phyloP scores from a whole-genome alignment of 2,797 vertebrate species.

The Corythornis leucogaster region DNA sequence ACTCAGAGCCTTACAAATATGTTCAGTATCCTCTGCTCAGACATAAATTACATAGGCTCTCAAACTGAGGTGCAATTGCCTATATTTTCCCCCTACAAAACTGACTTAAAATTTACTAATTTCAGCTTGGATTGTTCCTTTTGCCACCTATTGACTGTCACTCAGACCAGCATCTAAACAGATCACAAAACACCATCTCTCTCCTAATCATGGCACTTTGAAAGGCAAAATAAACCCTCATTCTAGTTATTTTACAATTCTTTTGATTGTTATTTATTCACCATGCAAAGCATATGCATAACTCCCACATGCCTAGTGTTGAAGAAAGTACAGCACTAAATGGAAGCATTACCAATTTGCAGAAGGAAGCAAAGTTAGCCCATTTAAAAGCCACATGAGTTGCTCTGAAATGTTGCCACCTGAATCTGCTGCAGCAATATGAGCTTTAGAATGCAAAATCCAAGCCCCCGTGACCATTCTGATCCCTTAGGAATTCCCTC shows the following conservation, averaged over 20 bases:
- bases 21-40: not conserved
- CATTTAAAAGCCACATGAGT: not conserved
- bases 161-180: slow-evolving; percentile 38
- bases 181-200: not conserved
- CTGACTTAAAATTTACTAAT: slow-evolving; percentile 3
- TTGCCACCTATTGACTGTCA: slow-evolving; percentile 15
- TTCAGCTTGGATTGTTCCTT: not conserved
- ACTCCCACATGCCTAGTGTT: not conserved
- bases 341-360: not conserved
- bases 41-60: not conserved
- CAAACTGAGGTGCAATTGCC: not conserved
- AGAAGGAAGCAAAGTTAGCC: not conserved
- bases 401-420: not conserved
- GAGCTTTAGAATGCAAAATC: not conserved
- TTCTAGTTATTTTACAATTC: slow-evolving; percentile 17
- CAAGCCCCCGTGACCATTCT: not conserved
- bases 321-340: not conserved
- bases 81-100: not conserved
- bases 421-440: not conserved
- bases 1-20: not conserved
- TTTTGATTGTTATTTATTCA: slow-evolving; percentile 31
- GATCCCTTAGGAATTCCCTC: too few relatives aligned
- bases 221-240: slow-evolving; percentile 31
- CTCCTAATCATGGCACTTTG: not conserved
- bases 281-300: not conserved